Evolutionary conservation across 92 coral and sea anemone species (phyloP).

Genomic region (Porites rus): DNA sequence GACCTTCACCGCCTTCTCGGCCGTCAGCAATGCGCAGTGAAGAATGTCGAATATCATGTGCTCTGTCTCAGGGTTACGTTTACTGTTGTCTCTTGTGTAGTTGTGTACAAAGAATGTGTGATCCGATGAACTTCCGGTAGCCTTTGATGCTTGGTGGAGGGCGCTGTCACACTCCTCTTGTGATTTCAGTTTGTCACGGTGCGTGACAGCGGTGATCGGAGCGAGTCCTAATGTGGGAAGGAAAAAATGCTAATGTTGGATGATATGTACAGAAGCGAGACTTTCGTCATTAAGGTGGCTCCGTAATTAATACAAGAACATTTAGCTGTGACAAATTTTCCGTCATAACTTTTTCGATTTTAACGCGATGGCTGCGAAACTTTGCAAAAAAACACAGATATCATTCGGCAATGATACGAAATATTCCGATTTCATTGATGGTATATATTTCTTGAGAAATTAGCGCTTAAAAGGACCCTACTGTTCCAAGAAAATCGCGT

Average conservation of each 20-base stretch:
- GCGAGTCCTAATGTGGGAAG: constrained; percentile 35
- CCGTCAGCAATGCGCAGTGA: constrained; percentile 56
- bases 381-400: too few species aligned
- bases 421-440: too few species aligned
- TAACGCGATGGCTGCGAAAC: too few species aligned
- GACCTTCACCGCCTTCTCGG: constrained; percentile 66
- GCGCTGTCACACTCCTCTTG: constrained; percentile 44
- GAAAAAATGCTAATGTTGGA: background rate
- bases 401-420: too few species aligned
- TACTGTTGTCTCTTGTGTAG: constrained; percentile 58
- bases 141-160: constrained; percentile 59
- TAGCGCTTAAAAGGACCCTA: too few species aligned
- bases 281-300: too few species aligned
- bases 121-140: constrained; percentile 70
- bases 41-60: constrained; percentile 67
- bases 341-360: too few species aligned
- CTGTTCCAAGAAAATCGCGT: too few species aligned
- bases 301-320: too few species aligned
- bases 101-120: constrained; percentile 74
- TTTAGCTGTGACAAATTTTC: too few species aligned
- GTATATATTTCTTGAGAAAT: too few species aligned
- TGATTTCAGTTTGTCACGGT: constrained; percentile 50
- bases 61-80: constrained; percentile 63
- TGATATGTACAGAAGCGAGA: too few species aligned
- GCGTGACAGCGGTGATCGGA: constrained; percentile 76